Conservation (phyloP, 1,140 invertebrate species). For the Neocloeon triangulifer region DNA sequence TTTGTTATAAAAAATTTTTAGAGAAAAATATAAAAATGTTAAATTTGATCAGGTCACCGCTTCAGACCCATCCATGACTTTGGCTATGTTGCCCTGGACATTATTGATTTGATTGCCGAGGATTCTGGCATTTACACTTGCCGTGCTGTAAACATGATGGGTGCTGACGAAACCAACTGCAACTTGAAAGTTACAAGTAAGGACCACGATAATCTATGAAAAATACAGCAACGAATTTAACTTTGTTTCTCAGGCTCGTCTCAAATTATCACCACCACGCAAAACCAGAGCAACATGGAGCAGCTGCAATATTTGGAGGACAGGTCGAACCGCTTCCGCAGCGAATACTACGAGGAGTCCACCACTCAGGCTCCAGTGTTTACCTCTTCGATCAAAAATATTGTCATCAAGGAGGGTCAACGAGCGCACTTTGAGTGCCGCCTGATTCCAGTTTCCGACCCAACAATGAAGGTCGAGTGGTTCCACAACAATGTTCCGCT, state of each 20-base stretch:
- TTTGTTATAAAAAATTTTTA: conserved; percentile 1
- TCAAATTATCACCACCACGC: conserved; percentile 58
- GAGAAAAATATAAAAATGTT: conserved; percentile 5
- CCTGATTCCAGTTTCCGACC: conserved; percentile 86
- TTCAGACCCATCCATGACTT: conserved; percentile 91
- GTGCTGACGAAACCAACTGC: conserved; percentile 63
- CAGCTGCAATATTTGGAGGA: conserved; percentile 76
- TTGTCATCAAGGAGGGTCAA: conserved; percentile 86
- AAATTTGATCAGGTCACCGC: conserved; percentile 38
- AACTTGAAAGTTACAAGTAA: conserved; percentile 40
- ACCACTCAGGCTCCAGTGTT: conserved; percentile 76
- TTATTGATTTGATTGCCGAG: conserved; percentile 76
- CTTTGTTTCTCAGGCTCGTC: conserved; percentile 17
- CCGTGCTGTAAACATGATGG: conserved; percentile 68
- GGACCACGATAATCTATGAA: conserved; percentile 3
- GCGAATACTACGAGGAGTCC: conserved; percentile 52
- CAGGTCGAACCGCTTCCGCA: conserved; percentile 45
- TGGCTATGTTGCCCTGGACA: conserved; percentile 81
- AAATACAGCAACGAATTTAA: neutral
- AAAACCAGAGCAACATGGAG: conserved; percentile 62
- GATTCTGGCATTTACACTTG: conserved; percentile 88
- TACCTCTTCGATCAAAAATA: conserved; percentile 70
- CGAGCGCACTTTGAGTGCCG: conserved; percentile 89
- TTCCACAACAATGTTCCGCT: conserved; percentile 79
- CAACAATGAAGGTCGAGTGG: conserved; percentile 95